A percentile compares a stretch with the other conserved stretches of the same genome.
These are phyloP conservation scores for Netelia virgata DNA, from an alignment of 2,888 invertebrate species.

Conservation along the genomic window DNA sequence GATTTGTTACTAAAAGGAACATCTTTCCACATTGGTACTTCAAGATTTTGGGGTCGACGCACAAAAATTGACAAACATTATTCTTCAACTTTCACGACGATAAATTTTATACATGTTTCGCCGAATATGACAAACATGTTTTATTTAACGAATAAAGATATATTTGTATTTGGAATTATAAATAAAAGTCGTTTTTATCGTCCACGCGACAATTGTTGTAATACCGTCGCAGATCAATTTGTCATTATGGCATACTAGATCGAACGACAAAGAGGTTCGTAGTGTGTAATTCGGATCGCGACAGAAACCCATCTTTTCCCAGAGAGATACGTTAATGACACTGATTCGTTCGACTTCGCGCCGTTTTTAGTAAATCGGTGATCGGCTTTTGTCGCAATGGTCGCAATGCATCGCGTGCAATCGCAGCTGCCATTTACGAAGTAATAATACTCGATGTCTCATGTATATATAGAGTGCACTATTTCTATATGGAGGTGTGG, in stretches of 20 bases:
- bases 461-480: not conserved
- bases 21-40: too few relatives aligned
- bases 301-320: constrained; percentile 69
- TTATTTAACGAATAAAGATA: not conserved
- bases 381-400: constrained; percentile 43
- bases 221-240: constrained; percentile 69
- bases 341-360: constrained; percentile 78
- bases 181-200: constrained; percentile 15
- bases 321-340: constrained; percentile 74
- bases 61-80: too few relatives aligned
- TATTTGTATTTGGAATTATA: not conserved
- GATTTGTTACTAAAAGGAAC: too few relatives aligned
- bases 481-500: constrained; percentile 22
- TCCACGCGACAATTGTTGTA: not conserved
- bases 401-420: constrained; percentile 48
- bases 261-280: constrained; percentile 66
- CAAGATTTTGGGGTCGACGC: too few relatives aligned
- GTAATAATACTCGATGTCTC: constrained; percentile 34
- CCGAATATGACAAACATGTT: not conserved
- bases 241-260: constrained; percentile 69
- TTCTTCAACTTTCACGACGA: too few relatives aligned
- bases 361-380: constrained; percentile 50
- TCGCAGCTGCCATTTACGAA: constrained; percentile 60
- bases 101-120: too few relatives aligned
- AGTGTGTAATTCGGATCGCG: constrained; percentile 54